phyloP scores from a whole-genome alignment of 2,113 vertebrate genomes.

The Dromas ardeola region DNA sequence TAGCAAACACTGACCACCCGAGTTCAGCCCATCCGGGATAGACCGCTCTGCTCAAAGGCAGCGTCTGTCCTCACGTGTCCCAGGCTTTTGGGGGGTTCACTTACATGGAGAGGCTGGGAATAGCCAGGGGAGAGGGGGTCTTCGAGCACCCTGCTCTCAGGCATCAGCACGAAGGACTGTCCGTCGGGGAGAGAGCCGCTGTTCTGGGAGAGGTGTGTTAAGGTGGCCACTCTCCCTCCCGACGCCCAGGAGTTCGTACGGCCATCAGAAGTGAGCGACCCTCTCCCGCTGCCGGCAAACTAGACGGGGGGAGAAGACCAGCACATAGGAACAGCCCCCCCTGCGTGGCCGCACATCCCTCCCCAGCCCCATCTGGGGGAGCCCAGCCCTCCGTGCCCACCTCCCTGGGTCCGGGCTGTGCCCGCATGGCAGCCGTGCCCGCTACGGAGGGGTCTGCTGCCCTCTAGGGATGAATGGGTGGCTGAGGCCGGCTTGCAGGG shows the following conservation, averaged over 20 bases:
- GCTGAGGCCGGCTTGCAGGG: neutral
- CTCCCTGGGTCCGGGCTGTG: neutral
- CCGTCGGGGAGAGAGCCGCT: slow-evolving; percentile 45
- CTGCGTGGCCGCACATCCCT: rapidly evolving
- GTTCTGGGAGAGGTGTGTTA: slow-evolving; percentile 34
- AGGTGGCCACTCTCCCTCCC: neutral
- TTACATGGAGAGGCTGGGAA: slow-evolving; percentile 83
- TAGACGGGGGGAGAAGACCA: neutral
- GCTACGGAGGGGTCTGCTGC: neutral
- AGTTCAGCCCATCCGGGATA: neutral
- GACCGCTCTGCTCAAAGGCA: neutral
- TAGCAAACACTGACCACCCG: neutral
- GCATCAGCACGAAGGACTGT: neutral
- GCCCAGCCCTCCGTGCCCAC: neutral
- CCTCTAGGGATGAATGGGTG: neutral
- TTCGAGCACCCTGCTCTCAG: neutral
- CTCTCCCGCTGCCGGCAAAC: slow-evolving; percentile 37
- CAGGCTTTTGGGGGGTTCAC: neutral
- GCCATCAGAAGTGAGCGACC: slow-evolving; percentile 54
- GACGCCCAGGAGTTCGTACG: slow-evolving; percentile 64
- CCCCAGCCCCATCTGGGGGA: neutral
- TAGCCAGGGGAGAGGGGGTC: slow-evolving; percentile 77
- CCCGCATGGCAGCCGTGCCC: neutral
- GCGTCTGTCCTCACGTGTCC: rapidly evolving
- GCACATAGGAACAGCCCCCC: neutral